Evolutionary conservation across 2,113 vertebrate species (phyloP), one percentile per base, ranked within the genome.

Genomic region (Cisticola juncidis): DNA sequence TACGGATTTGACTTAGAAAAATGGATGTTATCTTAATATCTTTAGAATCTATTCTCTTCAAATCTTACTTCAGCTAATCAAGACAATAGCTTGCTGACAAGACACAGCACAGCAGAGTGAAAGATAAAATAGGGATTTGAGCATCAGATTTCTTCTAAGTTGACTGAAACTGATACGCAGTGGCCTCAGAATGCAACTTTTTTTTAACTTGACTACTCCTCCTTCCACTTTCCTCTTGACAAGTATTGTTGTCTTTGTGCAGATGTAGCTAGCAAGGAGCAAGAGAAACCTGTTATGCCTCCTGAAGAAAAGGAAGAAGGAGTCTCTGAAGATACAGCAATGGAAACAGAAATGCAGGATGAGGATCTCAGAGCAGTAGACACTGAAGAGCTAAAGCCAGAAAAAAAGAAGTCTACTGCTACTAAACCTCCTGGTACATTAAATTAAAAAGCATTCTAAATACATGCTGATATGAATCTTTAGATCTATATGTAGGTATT

Each of bases 231-330:
- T 61, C 10, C 19, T 24, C 25, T 35, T 92, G 66, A 15, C 77
- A 62, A 81, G 5, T 47, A 2, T 28, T 85, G 14, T 86, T 92
- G 69, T 48, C 19, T 81, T 71, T 82, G 21, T 80, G 47, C 84
- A 99, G 99, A 99, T 95, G 98, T 98, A 51, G 99, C 99, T 82
- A 99, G 97, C 66, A 96, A 98, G 51, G 99, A 99, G 47, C 99
- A 99, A 85, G 98, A 99, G 88, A 98, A 98, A 72, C 95, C 97
- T 45, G 53, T 97, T 22, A 92, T 97, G 42, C 94, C 97, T 42
- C 94, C 92, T 29, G 95, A 97, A 62, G 97, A 97, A 76, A 96
- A 98, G 24, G 96, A 98, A 69, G 98, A 98, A 35, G 98, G 80
- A 31, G 76, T 95, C 66, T 56, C 6, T 35, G 97, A 98, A 81